Conservation (phyloP, 2,113 vertebrate genomes). For the Ammodramus savannarum region DNA sequence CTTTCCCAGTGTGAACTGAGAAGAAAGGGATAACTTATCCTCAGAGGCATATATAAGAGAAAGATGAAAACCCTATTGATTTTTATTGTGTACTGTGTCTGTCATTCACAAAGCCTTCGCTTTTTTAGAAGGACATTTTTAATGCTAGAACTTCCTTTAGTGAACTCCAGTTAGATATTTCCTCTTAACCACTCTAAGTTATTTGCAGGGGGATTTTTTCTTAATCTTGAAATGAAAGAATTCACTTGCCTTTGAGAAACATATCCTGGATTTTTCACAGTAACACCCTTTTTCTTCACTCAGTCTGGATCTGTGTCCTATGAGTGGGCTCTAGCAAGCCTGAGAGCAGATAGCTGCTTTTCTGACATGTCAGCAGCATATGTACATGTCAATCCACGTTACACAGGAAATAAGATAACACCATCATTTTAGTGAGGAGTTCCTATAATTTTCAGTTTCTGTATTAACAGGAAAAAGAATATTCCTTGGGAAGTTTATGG, state of each 20-base stretch:
- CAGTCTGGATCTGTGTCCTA: background rate
- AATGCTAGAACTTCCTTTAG: background rate
- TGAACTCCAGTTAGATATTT: background rate
- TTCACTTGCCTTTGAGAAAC: background rate
- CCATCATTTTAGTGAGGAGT: background rate
- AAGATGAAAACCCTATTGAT: background rate
- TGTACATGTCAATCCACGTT: background rate
- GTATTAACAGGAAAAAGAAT: conserved; percentile 9
- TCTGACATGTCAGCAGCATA: conserved; percentile 22
- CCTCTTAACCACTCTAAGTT: background rate
- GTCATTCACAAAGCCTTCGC: background rate
- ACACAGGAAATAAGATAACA: background rate
- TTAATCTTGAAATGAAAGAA: background rate
- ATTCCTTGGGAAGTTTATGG: conserved; percentile 12
- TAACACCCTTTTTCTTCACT: background rate
- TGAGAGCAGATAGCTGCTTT: conserved; percentile 4
- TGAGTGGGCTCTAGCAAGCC: background rate
- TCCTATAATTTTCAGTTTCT: background rate
- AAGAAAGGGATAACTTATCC: background rate
- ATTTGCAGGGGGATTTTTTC: background rate
- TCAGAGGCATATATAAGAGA: background rate
- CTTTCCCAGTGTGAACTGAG: background rate
- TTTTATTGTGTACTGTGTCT: background rate
- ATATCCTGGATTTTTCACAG: background rate
- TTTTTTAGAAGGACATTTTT: background rate